phyloP scores from a whole-genome alignment of 2,888 invertebrate genomes.

The Gandaritis pyraliata region DNA sequence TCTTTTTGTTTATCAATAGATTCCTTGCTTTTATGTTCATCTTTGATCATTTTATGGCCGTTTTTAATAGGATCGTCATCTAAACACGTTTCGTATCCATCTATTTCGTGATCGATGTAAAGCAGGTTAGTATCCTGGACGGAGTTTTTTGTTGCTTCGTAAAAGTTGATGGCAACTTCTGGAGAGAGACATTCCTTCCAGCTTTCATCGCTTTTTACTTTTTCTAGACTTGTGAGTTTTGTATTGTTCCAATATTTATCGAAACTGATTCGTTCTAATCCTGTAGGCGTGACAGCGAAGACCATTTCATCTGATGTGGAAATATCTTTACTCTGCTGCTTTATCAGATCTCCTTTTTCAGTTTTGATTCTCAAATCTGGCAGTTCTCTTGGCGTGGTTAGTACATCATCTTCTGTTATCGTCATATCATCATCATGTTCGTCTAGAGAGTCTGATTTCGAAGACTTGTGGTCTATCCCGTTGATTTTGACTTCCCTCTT shows the following conservation, averaged over 20 bases:
- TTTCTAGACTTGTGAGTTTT: slow-evolving; percentile 56
- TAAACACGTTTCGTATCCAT: slow-evolving; percentile 86
- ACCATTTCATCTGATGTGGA: slow-evolving; percentile 83
- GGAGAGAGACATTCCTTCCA: slow-evolving; percentile 76
- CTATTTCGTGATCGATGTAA: slow-evolving; percentile 80
- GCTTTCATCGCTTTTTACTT: slow-evolving; percentile 73
- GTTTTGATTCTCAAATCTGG: slow-evolving; percentile 67
- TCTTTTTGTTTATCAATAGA: slow-evolving; percentile 43
- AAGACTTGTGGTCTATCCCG: slow-evolving; percentile 63
- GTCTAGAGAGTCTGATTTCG: slow-evolving; percentile 77
- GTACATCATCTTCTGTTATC: slow-evolving; percentile 76
- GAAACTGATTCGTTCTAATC: slow-evolving; percentile 79
- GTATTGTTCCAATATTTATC: slow-evolving; percentile 79
- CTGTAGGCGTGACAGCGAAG: slow-evolving; percentile 80
- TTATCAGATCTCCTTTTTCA: slow-evolving; percentile 62
- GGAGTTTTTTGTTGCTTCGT: slow-evolving; percentile 67
- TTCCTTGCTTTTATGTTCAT: slow-evolving; percentile 37
- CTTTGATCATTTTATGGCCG: slow-evolving; percentile 79
- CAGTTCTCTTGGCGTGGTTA: slow-evolving; percentile 70
- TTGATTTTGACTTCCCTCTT: slow-evolving; percentile 64
- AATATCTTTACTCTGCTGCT: slow-evolving; percentile 79
- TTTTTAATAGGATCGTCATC: slow-evolving; percentile 84
- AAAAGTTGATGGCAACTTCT: slow-evolving; percentile 60
- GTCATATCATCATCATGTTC: slow-evolving; percentile 80
- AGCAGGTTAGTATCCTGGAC: slow-evolving; percentile 73